A percentile compares a stretch with the other conserved stretches of the same genome.
Evolutionary conservation across 2,888 invertebrate genomes (phyloP).

Genomic region (Torymus aiolomorphi): DNA sequence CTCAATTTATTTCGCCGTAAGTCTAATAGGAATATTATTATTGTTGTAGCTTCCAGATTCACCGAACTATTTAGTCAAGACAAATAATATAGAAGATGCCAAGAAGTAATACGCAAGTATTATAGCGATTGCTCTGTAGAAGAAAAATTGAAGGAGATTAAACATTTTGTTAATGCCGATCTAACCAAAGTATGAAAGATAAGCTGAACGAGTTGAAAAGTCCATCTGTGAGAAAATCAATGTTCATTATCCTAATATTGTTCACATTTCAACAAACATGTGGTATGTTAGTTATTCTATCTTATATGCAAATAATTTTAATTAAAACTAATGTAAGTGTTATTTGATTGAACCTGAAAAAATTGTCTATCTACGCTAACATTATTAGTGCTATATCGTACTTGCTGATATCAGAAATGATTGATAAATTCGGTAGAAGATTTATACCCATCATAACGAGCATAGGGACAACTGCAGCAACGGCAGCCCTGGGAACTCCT

Average conservation of each 20-base stretch:
- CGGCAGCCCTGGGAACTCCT: slow-evolving; percentile 63
- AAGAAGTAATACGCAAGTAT: slow-evolving; percentile 25
- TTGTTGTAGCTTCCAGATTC: slow-evolving; percentile 66
- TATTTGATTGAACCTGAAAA: slow-evolving; percentile 61
- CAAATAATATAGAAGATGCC: background rate
- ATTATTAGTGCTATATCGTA: slow-evolving; percentile 50
- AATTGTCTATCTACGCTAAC: slow-evolving; percentile 62
- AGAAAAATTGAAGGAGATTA: slow-evolving; percentile 57
- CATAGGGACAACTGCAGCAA: slow-evolving; percentile 55
- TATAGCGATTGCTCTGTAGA: slow-evolving; percentile 43
- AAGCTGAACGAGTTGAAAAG: slow-evolving; percentile 43
- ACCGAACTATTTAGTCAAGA: slow-evolving; percentile 61
- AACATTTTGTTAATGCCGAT: slow-evolving; percentile 36
- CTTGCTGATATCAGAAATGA: slow-evolving; percentile 42
- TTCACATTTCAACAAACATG: slow-evolving; percentile 65
- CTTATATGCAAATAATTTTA: slow-evolving; percentile 65
- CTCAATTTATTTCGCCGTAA: slow-evolving; percentile 61
- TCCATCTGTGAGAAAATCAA: slow-evolving; percentile 43
- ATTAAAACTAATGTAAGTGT: slow-evolving; percentile 59
- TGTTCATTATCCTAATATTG: slow-evolving; percentile 60
- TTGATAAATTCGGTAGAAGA: slow-evolving; percentile 60
- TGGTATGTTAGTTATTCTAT: slow-evolving; percentile 62
- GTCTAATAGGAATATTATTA: slow-evolving; percentile 58
- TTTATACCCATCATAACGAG: slow-evolving; percentile 56
- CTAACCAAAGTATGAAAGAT: slow-evolving; percentile 25